phyloP scores from a whole-genome alignment of 2,113 vertebrate species.

The Ochotona princeps region DNA sequence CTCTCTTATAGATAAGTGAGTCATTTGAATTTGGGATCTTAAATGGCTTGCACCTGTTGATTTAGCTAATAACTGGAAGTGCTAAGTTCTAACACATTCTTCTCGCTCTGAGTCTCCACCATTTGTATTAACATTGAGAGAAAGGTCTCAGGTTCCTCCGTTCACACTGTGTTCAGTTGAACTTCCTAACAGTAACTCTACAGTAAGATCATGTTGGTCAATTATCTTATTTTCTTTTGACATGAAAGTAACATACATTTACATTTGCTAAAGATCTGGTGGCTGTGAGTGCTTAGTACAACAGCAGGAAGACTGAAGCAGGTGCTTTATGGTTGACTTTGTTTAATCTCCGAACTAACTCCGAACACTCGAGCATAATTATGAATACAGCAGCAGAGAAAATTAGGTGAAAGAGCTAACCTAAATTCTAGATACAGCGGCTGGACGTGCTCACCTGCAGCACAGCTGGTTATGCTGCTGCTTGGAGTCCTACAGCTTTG shows the following conservation, averaged over 20 bases:
- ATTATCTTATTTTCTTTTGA: background rate
- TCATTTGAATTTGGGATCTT: background rate
- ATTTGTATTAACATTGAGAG: background rate
- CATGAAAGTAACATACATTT: background rate
- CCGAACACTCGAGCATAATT: background rate
- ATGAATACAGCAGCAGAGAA: background rate
- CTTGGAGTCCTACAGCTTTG: background rate
- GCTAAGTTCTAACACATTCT: background rate
- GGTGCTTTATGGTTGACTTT: background rate
- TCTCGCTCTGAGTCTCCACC: background rate
- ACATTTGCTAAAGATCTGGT: background rate
- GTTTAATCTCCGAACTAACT: background rate
- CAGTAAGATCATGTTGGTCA: background rate
- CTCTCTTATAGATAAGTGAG: background rate
- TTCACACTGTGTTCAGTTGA: background rate
- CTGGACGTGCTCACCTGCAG: background rate
- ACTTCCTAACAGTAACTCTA: background rate
- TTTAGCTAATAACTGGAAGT: background rate
- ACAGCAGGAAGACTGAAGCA: background rate
- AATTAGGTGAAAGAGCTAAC: background rate
- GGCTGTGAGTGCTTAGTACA: background rate
- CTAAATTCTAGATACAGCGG: background rate
- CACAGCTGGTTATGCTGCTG: background rate
- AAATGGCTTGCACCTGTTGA: background rate
- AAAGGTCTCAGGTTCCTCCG: background rate